Evolutionary conservation across 2,113 vertebrate genomes (phyloP), one percentile per base, ranked within the genome.

Genomic region (Ictalurus furcatus): DNA sequence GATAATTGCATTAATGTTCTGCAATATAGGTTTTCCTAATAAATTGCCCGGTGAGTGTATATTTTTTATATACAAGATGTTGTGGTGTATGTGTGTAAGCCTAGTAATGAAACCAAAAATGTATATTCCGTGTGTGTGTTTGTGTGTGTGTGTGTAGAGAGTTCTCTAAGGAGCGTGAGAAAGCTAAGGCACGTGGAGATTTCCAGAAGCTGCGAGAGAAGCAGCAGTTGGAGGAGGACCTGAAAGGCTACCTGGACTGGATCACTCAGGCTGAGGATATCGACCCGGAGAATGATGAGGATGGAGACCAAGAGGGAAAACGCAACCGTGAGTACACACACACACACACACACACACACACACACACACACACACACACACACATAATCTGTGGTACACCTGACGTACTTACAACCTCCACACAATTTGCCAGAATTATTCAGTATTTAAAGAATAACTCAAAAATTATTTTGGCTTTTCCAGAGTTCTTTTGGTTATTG

Each of bases 211-310:
- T 99, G 14, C 97, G 98, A 40, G 98, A 99, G 91, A 99, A 99
- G 90, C 98, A 99, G 91, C 98, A 99, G 93, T 94, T 99, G 16
- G 98, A 99, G 88, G 98, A 99, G 92, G 98, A 99, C 82, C 96
- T 99, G 88, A 99, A 98, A 92, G 98, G 98, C 69, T 99, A 99
- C 94, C 95, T 99, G 93, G 98, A 99, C 90, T 99, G 98, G 98
- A 99, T 99, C 92, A 99, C 98, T 3, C 98, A 99, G 92, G 98
- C 98, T 0, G 98, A 99, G 92, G 98, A 99, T 90, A 99, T 99
- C 7, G 98, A 99, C 93, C 98, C 98, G 0, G 98, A 99, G 94
- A 97, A 96, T 0, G 98, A 99, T 59, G 98, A 99, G 61, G 98
- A 98, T 84, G 97, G 95, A 67, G 97, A 97, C 71, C 97, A 97